phyloP scores from a whole-genome alignment of 2,113 vertebrate genomes.

The Sporophila hypoxantha region DNA sequence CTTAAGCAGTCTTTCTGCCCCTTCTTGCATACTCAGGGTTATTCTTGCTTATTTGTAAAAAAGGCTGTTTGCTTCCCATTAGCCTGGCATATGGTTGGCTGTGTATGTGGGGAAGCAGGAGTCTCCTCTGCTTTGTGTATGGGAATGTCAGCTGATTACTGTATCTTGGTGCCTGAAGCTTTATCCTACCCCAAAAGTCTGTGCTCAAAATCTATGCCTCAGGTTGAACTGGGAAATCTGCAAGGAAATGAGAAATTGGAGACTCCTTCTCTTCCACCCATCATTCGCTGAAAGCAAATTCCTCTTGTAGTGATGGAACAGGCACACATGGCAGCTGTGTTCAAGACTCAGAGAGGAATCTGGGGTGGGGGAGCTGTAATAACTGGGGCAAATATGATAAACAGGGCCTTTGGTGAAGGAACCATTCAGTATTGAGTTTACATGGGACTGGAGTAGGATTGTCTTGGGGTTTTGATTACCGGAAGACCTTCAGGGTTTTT shows the following conservation, averaged over 20 bases:
- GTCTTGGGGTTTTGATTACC: background rate
- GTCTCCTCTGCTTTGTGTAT: background rate
- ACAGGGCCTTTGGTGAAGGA: background rate
- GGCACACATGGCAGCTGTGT: background rate
- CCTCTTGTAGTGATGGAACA: background rate
- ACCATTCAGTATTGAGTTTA: background rate
- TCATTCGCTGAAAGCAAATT: background rate
- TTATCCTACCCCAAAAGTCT: background rate
- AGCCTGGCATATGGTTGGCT: background rate
- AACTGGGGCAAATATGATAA: background rate
- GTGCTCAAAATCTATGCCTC: background rate
- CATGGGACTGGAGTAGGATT: background rate
- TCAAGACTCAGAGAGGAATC: background rate
- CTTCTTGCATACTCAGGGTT: background rate
- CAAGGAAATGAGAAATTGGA: background rate
- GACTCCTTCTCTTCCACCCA: background rate
- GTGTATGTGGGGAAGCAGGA: background rate
- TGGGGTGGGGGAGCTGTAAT: background rate
- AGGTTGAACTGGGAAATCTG: background rate
- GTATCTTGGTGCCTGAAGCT: background rate
- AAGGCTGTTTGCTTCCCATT: background rate
- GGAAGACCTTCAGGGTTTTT: background rate
- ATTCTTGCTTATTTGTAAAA: background rate
- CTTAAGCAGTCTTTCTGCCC: background rate
- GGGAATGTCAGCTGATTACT: background rate